Base-by-base conservation (phyloP, 2,113 vertebrate genomes). In the Notothenia coriiceps region DNA sequence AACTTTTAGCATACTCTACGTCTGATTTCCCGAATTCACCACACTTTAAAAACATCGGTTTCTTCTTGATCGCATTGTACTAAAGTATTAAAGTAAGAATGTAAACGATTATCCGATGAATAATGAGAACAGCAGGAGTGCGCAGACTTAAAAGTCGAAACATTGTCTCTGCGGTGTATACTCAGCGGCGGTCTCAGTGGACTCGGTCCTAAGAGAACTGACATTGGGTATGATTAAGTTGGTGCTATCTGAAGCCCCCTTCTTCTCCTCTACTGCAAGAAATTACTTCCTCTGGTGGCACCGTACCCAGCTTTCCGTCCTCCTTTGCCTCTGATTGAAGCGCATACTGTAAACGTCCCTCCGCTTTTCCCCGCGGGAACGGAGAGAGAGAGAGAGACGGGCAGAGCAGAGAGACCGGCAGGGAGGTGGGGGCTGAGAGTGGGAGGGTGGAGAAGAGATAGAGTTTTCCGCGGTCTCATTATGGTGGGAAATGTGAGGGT, bases 401-500 rank as follows among this genome's bases (percentile, higher is more conserved):
- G 62, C 61, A 59, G 62, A 55, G 55, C 61, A 40, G 71, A 65
- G n/a, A 86, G 80, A 77, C 79, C 64, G 78, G 69, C 59, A 43
- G 55, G 35, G 72, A 84, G 72, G 29, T 51, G 51, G 43, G 25
- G 72, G 65, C 50, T 33, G 35, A 51, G 72, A 85, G 73, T 15
- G 67, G 65, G 76, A 64, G 59, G 87, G 75, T 82, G 79, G 70
- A 74, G 73, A 84, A 51, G 84, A 75, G 77, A 86, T 88, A 74
- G 86, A 91, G 90, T 89, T 88, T 90, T 92, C 90, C 79, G 54
- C 57, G 55, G 83, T 91, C 92, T 94, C 91, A 93, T 95, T 93
- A 94, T 87, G 88, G 92, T 94, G 88, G 90, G 91, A 94, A 94
- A 93, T 89, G 92, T 84, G 87, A 93, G 91, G 92, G 93, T 92